Conservation (phyloP, 2,888 invertebrate species). For the Penaeus monodon region DNA sequence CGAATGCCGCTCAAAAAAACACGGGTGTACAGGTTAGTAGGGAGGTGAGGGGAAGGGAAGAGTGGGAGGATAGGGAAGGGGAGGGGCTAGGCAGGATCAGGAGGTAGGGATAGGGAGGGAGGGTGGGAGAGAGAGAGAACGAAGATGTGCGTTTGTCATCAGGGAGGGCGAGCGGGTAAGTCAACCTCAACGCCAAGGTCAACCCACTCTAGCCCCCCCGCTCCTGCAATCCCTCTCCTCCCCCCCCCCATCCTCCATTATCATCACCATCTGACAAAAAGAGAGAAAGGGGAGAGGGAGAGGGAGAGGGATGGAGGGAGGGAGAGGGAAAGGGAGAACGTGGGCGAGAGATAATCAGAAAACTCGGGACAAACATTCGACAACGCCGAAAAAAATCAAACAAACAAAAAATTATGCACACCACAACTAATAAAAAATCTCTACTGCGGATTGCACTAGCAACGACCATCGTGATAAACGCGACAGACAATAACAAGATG, state of each 20-base stretch:
- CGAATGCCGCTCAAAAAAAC: background rate
- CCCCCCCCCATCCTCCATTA: background rate
- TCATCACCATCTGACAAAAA: background rate
- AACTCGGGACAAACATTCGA: background rate
- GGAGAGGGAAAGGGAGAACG: background rate
- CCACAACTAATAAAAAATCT: too few relatives aligned
- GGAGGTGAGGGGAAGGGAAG: background rate
- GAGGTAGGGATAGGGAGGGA: background rate
- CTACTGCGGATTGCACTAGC: too few relatives aligned
- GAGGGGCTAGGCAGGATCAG: background rate
- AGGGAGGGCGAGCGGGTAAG: too few relatives aligned
- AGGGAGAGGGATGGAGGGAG: background rate
- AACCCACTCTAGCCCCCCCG: too few relatives aligned
- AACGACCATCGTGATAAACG: too few relatives aligned
- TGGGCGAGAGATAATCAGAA: background rate
- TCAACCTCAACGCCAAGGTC: too few relatives aligned
- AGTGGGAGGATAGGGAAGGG: background rate
- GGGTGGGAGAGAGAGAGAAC: background rate
- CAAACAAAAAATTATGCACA: background rate
- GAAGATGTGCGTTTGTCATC: background rate
- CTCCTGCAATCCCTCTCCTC: background rate
- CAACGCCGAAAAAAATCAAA: background rate
- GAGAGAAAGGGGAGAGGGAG: slow-evolving; percentile 7
- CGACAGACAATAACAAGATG: too few relatives aligned
- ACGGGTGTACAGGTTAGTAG: background rate